phyloP scores from a whole-genome alignment of 2,888 invertebrate genomes.

The Drosophila ustulata region DNA sequence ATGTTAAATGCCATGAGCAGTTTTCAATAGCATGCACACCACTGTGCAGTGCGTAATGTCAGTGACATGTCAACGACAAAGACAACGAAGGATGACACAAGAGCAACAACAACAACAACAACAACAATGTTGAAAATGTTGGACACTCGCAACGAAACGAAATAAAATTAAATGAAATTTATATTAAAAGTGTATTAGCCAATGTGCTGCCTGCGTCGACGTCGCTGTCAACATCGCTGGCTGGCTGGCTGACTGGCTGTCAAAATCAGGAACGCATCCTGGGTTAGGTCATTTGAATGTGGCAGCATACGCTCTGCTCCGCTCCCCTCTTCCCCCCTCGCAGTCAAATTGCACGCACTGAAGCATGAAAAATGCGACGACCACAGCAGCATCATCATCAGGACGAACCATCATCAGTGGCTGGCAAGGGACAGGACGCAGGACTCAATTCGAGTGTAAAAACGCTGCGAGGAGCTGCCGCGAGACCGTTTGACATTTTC shows the following conservation, averaged over 20 bases:
- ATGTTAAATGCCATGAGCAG: too few species aligned
- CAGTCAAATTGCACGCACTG: conserved; percentile 73
- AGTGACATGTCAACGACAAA: conserved; percentile 66
- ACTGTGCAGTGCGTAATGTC: conserved; percentile 44
- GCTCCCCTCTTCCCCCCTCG: conserved; percentile 5
- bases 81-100: conserved; percentile 50
- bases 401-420: conserved; percentile 12
- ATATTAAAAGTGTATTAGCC: conserved; percentile 77
- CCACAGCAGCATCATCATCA: conserved; percentile 49
- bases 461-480: conserved; percentile 58
- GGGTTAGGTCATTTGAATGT: conserved; percentile 75
- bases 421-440: conserved; percentile 10
- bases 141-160: conserved; percentile 59
- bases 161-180: conserved; percentile 68
- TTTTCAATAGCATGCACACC: conserved; percentile 11
- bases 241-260: conserved; percentile 53
- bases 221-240: conserved; percentile 14
- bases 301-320: conserved; percentile 44
- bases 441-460: conserved; percentile 80
- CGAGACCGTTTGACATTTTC: conserved; percentile 75
- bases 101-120: conserved; percentile 35
- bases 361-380: conserved; percentile 77
- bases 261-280: conserved; percentile 71
- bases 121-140: conserved; percentile 41
- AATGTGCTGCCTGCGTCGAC: conserved; percentile 16